Evolutionary conservation across 35 echinoderm and acorn worm genomes (phyloP).

Genomic region (Ophioderma brevispina): DNA sequence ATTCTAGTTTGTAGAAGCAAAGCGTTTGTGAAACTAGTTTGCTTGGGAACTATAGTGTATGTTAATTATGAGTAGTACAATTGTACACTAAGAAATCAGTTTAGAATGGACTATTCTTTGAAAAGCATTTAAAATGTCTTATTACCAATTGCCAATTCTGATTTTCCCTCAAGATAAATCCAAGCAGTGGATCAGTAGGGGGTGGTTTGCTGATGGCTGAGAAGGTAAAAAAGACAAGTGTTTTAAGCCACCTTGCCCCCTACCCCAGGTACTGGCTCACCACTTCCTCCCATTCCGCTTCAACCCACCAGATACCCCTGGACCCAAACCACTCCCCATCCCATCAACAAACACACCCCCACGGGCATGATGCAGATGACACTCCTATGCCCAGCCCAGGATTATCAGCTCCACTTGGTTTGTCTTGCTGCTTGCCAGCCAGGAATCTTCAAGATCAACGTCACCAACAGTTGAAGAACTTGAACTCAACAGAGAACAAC

Average conservation of each 20-base stretch:
- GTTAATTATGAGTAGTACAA: too few relatives aligned
- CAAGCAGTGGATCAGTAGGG: too few relatives aligned
- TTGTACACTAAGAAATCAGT: too few relatives aligned
- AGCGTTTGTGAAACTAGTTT: too few relatives aligned
- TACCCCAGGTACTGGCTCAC: constrained; percentile 36
- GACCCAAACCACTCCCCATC: constrained; percentile 20
- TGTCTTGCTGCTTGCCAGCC: background rate
- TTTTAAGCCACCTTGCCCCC: constrained; percentile 70
- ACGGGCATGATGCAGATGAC: constrained; percentile 18
- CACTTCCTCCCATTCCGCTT: constrained; percentile 63
- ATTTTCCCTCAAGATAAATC: too few relatives aligned
- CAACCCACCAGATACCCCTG: constrained; percentile 71
- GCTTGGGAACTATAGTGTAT: too few relatives aligned
- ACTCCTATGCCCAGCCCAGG: constrained; percentile 32
- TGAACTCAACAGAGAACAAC: constrained; percentile 15
- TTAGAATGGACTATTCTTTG: too few relatives aligned
- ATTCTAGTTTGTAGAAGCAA: too few relatives aligned
- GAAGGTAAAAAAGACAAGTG: background rate
- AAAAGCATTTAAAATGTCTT: too few relatives aligned
- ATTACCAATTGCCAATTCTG: too few relatives aligned
- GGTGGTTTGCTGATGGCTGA: background rate
- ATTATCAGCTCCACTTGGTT: background rate
- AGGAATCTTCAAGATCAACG: background rate
- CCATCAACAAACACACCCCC: constrained; percentile 21
- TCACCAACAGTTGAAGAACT: constrained; percentile 60